Evolutionary conservation across 2,797 vertebrate genomes (phyloP), one percentile per base, ranked within the genome.

Genomic region (Aldrovandia affinis): DNA sequence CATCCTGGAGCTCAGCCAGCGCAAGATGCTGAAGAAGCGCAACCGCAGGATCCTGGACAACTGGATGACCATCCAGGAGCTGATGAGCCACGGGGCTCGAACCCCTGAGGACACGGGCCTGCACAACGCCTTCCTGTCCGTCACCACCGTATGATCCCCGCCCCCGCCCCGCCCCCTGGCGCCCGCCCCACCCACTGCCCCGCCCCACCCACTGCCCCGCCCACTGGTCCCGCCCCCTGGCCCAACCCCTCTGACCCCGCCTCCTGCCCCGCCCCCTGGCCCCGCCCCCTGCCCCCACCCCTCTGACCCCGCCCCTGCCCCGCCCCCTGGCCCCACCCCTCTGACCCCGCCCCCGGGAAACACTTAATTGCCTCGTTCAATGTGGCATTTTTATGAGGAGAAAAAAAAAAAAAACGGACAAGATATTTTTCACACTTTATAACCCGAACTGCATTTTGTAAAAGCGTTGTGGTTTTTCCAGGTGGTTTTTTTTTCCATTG

Each of bases 51-150:
- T 99, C 87, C 95, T 99, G 91, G 98, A 99, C 93, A 99, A 98
- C 94, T 99, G 98, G 98, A 99, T 99, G 98, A 99, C 98, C 86
- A 99, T 99, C 91, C 98, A 99, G 95, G 98, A 99, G 95, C 95
- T 99, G 90, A 99, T 99, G 98, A 98, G 97, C 86, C 98, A 99
- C 0, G 98, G 98, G 84, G 96, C 97, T 84, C 98, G 97, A 90
- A 98, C 97, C 42, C 96, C 97, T 0, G 98, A 99, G 0, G 98
- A 96, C 87, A 95, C 97, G 30, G 96, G 95, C 91, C 96, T 98
- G 78, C 96, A 98, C 91, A 99, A 98, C 90, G 97, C 98, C 96
- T 99, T 99, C 95, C 95, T 99, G 88, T 99, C 98, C 70, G 98
- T 99, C 93, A 99, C 98, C 92, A 99, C 98, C 89, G 98, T 99